Evolutionary conservation across 2,888 invertebrate species (phyloP).

Genomic region (Dendrolimus pini): DNA sequence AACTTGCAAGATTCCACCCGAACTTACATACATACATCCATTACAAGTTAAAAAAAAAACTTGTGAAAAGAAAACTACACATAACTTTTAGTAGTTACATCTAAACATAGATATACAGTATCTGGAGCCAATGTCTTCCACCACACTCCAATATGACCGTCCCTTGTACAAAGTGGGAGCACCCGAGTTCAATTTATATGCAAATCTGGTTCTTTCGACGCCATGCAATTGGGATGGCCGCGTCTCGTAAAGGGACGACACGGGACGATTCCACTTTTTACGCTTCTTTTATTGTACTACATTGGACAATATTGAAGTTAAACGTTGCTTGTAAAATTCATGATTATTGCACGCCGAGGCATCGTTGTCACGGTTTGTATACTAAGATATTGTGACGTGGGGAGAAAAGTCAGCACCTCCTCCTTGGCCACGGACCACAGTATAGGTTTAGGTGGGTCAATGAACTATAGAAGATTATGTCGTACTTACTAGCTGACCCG

Average conservation of each 20-base stretch:
- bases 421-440: no score
- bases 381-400: no score
- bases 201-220: constrained; percentile 37
- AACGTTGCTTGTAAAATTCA: background rate
- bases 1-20: no score
- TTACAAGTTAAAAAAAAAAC: no score
- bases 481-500: no score
- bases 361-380: background rate
- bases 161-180: constrained; percentile 6
- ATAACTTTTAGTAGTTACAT: background rate
- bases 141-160: background rate
- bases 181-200: constrained; percentile 38
- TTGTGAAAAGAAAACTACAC: no score
- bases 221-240: background rate
- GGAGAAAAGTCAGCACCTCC: no score
- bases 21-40: no score
- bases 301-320: background rate
- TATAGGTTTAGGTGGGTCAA: no score
- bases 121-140: background rate
- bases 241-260: background rate
- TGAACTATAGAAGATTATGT: no score
- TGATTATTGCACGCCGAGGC: background rate
- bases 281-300: background rate
- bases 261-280: background rate
- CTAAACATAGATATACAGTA: background rate